A percentile compares a stretch with the other conserved stretches of the same genome.
Conservation (phyloP, 2,888 invertebrate species). For the Euzophera pinguis region DNA sequence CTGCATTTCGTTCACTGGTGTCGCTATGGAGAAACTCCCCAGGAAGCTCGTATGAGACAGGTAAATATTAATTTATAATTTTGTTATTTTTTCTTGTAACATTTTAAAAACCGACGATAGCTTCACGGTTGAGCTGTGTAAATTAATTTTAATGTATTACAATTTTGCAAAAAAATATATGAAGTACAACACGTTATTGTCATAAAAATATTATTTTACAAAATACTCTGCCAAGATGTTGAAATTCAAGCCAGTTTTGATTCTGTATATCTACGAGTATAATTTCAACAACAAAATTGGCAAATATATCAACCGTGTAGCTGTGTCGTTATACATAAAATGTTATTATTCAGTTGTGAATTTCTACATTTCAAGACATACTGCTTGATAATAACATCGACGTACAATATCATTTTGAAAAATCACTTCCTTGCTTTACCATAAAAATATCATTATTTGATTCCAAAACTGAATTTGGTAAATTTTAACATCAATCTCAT, state of each 20-base stretch:
- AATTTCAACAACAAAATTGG: too few species aligned
- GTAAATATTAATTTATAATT: conserved; percentile 56
- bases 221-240: too few species aligned
- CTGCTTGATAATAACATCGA: neutral
- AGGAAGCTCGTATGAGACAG: conserved; percentile 84
- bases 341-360: too few species aligned
- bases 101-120: conserved; percentile 38
- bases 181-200: too few species aligned
- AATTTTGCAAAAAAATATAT: too few species aligned
- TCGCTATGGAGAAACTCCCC: conserved; percentile 84
- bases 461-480: conserved; percentile 2
- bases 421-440: neutral
- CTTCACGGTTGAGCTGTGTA: conserved; percentile 13
- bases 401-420: neutral
- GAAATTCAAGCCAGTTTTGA: too few species aligned
- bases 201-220: too few species aligned
- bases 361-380: neutral
- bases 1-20: conserved; percentile 86
- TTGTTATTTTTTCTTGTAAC: conserved; percentile 13
- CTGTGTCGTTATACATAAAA: neutral
- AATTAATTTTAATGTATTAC: neutral
- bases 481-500: conserved; percentile 15
- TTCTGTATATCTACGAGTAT: too few species aligned
- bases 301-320: neutral
- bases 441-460: neutral